These are phyloP conservation scores for Lacerta agilis DNA, from an alignment of 2,797 vertebrate species.

Conservation along the genomic window DNA sequence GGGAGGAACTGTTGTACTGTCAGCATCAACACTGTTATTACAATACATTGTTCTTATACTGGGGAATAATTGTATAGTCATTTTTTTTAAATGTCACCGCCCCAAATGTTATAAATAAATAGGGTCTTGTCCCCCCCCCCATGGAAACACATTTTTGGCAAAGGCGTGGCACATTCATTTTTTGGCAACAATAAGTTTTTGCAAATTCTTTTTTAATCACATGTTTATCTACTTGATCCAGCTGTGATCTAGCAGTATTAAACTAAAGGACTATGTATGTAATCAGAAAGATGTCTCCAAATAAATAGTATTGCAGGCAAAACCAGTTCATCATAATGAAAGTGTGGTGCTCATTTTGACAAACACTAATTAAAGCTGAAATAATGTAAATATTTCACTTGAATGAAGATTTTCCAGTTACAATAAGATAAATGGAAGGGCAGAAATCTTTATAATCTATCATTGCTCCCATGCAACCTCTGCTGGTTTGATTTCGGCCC, in stretches of 20 bases:
- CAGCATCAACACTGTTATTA: slow-evolving; percentile 59
- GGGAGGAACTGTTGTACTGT: slow-evolving; percentile 67
- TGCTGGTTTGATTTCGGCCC: neutral
- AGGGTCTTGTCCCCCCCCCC: neutral
- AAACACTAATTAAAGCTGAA: neutral
- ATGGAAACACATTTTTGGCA: neutral
- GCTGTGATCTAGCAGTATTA: neutral
- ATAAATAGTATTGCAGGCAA: neutral
- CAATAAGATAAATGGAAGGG: neutral
- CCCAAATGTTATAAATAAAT: neutral
- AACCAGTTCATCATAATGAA: neutral
- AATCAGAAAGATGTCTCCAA: slow-evolving; percentile 23
- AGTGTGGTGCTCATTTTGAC: neutral
- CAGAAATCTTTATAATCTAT: neutral
- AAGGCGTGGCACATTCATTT: neutral
- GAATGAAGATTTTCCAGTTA: neutral
- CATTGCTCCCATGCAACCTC: neutral
- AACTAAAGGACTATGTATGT: neutral
- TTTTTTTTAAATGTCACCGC: slow-evolving; percentile 48
- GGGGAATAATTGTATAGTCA: slow-evolving; percentile 54
- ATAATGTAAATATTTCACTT: neutral
- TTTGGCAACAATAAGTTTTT: neutral
- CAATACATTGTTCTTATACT: slow-evolving; percentile 67
- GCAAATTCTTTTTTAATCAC: neutral
- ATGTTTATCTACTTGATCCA: neutral